These are phyloP conservation scores for Lysandra coridon DNA, from an alignment of 2,888 invertebrate genomes.

Conservation along the genomic window DNA sequence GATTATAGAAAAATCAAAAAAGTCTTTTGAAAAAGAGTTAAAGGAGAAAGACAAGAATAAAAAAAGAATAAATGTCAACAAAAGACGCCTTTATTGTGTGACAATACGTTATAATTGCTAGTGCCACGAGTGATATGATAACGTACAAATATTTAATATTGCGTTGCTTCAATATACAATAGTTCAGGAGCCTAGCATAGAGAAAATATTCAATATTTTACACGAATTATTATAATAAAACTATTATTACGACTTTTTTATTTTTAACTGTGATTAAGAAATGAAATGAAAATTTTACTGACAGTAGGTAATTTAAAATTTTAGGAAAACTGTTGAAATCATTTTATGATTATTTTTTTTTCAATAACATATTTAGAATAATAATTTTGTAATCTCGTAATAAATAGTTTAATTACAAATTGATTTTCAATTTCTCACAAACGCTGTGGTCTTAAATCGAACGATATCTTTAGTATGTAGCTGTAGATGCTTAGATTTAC, in stretches of 20 bases:
- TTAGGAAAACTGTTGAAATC: not conserved
- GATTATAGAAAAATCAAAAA: too few species aligned
- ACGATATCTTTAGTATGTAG: constrained; percentile 31
- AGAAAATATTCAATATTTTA: constrained; percentile 11
- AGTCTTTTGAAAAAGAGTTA: not conserved
- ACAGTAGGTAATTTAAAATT: not conserved
- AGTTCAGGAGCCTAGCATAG: constrained; percentile 11
- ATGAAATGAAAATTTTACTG: not conserved
- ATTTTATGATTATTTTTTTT: not conserved
- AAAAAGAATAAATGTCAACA: constrained; percentile 50
- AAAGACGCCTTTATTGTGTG: constrained; percentile 57
- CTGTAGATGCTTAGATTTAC: constrained; percentile 31
- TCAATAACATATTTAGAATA: not conserved
- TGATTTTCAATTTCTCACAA: not conserved
- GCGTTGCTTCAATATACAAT: constrained; percentile 45
- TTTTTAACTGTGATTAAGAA: not conserved
- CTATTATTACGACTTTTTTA: not conserved
- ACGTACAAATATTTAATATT: constrained; percentile 46
- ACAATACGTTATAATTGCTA: constrained; percentile 57
- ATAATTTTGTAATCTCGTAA: not conserved
- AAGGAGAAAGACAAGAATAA: constrained; percentile 38
- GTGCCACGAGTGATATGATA: constrained; percentile 66
- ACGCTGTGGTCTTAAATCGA: constrained; percentile 21
- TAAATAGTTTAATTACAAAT: not conserved
- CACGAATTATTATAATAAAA: not conserved